Base-by-base conservation (phyloP, 2,888 invertebrate species). In the Petrolisthes cinctipes region DNA sequence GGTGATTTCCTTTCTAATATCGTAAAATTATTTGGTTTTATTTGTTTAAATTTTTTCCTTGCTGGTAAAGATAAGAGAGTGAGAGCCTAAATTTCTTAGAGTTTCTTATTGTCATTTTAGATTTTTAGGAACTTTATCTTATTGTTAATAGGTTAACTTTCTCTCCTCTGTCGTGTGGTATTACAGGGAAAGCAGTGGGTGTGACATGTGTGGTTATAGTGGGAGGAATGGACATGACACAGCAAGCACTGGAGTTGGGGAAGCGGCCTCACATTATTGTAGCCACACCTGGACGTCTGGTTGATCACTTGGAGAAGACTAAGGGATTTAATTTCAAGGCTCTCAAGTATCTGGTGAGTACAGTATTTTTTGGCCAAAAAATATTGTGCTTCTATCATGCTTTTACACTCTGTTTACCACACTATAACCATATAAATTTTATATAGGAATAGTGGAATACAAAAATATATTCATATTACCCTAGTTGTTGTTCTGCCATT, bases 191-290 rank as follows among this genome's bases (percentile, higher is more conserved):
- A 17, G 95, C 95, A 90, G 97, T 99, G 92, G 99, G 99, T 71
- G 96, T 99, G 0, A 97, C 98, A 94, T 97, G 97, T 93, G 97
- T 96, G 85, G 99, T 99, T 0, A 96, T 99, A 92, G 99, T 99
- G 4, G 99, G 99, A 80, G 99, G 99, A 0, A 98, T 99, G 95
- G 99, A 99, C 92, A 99, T 99, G 98, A 96, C 97, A 92, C 96
- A 97, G 0, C 99, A 99, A 92, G 95, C 97, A 0, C 93, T 99
- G 89, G 95, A 96, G 92, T 93, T 99, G 82, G 97, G 97, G 0
- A 99, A 98, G 93, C 98, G 99, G 92, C 99, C 99, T 0, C 99
- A 99, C 92, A 96, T 99, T 91, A 95, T 99, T 90, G 97, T 99
- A 75, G 99, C 99, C 0, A 99, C 99, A 0, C 99, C 99, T 0